A percentile compares a stretch with the other conserved stretches of the same genome.
These are phyloP conservation scores for Harpegnathos saltator DNA, from an alignment of 1,140 invertebrate species.

Conservation along the genomic window DNA sequence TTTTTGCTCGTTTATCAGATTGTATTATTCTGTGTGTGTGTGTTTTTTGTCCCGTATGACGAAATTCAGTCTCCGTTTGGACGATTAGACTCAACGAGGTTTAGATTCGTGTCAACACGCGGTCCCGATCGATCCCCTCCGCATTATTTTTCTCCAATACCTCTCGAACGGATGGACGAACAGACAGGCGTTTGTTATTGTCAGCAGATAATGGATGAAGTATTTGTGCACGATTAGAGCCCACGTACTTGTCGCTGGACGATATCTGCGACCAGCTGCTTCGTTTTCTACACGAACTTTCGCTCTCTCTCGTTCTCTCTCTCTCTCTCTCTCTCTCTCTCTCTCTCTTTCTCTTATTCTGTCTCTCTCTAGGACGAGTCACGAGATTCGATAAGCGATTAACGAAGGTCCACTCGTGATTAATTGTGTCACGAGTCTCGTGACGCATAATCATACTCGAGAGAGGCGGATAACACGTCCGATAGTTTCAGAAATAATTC, in stretches of 20 bases:
- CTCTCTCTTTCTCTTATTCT: background rate
- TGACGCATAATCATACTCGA: background rate
- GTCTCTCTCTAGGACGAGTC: background rate
- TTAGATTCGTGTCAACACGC: too few relatives aligned
- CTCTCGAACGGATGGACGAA: background rate
- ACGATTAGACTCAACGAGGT: too few relatives aligned
- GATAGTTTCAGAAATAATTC: background rate
- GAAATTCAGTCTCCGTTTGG: too few relatives aligned
- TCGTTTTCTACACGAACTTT: conserved; percentile 21
- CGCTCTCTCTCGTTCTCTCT: background rate
- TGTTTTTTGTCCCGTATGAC: too few relatives aligned
- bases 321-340: background rate
- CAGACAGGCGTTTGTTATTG: background rate
- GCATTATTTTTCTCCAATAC: background rate
- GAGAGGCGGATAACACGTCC: background rate
- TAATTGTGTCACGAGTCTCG: conserved; percentile 22
- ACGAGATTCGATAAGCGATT: conserved; percentile 63
- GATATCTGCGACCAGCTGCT: background rate
- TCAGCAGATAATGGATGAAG: background rate
- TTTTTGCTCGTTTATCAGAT: too few relatives aligned
- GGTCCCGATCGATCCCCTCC: too few relatives aligned
- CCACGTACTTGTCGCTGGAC: background rate
- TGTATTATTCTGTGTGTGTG: too few relatives aligned
- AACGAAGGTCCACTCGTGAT: conserved; percentile 36
- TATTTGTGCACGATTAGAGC: conserved; percentile 4